Base-by-base conservation (phyloP, 2,888 invertebrate species). In the Lasioglossum leucozonium region DNA sequence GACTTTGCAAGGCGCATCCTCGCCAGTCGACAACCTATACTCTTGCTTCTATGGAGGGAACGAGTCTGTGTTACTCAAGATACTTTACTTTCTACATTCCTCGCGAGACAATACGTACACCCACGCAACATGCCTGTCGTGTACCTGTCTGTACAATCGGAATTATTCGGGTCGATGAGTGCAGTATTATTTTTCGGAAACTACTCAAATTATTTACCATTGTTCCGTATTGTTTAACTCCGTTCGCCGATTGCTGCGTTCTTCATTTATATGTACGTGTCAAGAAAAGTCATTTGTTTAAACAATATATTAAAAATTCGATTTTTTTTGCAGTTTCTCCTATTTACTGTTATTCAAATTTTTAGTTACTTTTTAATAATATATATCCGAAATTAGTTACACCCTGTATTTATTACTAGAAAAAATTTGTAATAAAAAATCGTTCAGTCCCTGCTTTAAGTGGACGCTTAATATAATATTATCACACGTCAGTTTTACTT, bases 81-180 rank as follows among this genome's bases (percentile, higher is more conserved):
- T 93, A 93, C 93, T 93, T 94, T 94, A 94, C 94, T 95, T 95
- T 94, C 94, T 94, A 95, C 94, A 94, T 94, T 94, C 94, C 94
- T 91, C 87, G 83, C 89, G 92, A 90, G 93, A 94, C 94, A 94
- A 95, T 94, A 94, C 92, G 89, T 91, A 92, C 93, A 93, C 92
- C 92, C 91, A 92, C 93, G 90, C 90, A 87, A 86, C 76, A 79
- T 87, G 81, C 73, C 18, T 37, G 37, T 37, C 84, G 81, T 90
- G 85, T 91, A 88, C 84, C 84, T 87, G 82, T 84, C 82, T 71
- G 86, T 67, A 72, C 79, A 73, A 81, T 84, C 79, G 76, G 77
- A 81, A 79, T 89, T 84, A 82, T 83, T 71, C 87, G 67, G 84
- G 79, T 58, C 72, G 71, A 47, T 51, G 77, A 22, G 8, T n/a